Percentiles rank a stretch among this genome's conserved stretches.
phyloP scores from a whole-genome alignment of 2,113 vertebrate genomes.

The Thamnophis sirtalis region DNA sequence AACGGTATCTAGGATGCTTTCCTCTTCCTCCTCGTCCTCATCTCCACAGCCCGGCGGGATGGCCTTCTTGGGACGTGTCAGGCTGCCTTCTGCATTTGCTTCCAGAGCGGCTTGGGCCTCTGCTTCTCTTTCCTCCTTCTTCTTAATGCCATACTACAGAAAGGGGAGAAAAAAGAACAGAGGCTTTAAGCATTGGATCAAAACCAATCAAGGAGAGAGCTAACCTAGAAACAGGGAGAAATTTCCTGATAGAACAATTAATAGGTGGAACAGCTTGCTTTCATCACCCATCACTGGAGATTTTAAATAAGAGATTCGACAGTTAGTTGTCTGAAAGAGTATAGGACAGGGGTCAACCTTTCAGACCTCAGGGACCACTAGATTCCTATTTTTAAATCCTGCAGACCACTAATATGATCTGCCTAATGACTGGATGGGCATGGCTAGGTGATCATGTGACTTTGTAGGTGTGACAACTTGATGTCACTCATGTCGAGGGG shows the following conservation, averaged over 20 bases:
- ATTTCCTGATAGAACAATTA: not conserved
- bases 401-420: no score
- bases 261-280: not conserved
- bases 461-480: no score
- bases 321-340: not conserved
- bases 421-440: no score
- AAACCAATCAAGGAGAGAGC: not conserved
- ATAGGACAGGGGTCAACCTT: no score
- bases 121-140: constrained; percentile 88
- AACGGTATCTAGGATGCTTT: constrained; percentile 95
- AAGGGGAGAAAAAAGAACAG: not conserved
- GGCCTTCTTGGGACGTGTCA: constrained; percentile 91
- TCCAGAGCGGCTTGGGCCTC: constrained; percentile 90
- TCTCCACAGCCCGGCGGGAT: constrained; percentile 73
- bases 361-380: no score
- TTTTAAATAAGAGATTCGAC: not conserved
- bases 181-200: not conserved
- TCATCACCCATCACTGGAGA: not conserved
- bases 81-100: constrained; percentile 83
- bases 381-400: no score
- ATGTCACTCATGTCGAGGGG: no score
- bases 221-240: not conserved
- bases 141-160: constrained; percentile 93
- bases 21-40: constrained; percentile 86
- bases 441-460: no score